These are phyloP conservation scores for Myanophis thanlyinensis DNA, from an alignment of 2,113 vertebrate genomes.

Conservation along the genomic window DNA sequence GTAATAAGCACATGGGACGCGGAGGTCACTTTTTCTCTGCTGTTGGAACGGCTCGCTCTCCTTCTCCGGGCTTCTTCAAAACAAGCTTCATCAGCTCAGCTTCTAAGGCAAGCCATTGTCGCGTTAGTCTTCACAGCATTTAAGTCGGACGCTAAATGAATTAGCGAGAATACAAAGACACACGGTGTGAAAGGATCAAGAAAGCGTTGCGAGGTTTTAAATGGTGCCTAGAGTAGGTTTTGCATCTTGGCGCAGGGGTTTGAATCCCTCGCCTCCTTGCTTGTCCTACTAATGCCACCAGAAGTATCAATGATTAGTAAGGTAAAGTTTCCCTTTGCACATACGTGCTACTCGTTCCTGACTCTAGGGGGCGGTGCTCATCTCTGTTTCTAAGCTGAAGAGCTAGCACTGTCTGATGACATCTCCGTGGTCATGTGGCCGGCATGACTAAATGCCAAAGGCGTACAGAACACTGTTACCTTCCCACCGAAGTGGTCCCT, in stretches of 20 bases:
- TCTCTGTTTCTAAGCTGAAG: too few species aligned
- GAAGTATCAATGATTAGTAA: not conserved
- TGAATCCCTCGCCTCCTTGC: not conserved
- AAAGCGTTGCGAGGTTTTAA: not conserved
- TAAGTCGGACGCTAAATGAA: not conserved
- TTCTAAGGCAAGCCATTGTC: conserved; percentile 81
- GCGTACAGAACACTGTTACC: too few species aligned
- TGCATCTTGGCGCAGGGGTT: not conserved
- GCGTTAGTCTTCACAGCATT: not conserved
- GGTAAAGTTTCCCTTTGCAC: too few species aligned
- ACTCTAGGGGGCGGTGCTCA: too few species aligned
- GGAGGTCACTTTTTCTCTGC: conserved; percentile 62
- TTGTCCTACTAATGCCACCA: not conserved
- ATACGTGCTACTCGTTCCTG: too few species aligned
- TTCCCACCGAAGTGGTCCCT: too few species aligned
- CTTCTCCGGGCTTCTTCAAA: conserved; percentile 90
- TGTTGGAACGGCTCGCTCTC: conserved; percentile 80
- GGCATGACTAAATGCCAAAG: too few species aligned
- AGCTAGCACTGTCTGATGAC: too few species aligned
- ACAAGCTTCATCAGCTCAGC: conserved; percentile 88
- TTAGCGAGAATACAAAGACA: not conserved
- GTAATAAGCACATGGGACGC: conserved; percentile 75
- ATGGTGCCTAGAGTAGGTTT: not conserved
- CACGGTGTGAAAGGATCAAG: not conserved
- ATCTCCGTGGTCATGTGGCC: too few species aligned